Percentiles rank a stretch among this genome's conserved stretches.
phyloP scores from a whole-genome alignment of 2,888 invertebrate genomes.

The Teleiodes luculella region DNA sequence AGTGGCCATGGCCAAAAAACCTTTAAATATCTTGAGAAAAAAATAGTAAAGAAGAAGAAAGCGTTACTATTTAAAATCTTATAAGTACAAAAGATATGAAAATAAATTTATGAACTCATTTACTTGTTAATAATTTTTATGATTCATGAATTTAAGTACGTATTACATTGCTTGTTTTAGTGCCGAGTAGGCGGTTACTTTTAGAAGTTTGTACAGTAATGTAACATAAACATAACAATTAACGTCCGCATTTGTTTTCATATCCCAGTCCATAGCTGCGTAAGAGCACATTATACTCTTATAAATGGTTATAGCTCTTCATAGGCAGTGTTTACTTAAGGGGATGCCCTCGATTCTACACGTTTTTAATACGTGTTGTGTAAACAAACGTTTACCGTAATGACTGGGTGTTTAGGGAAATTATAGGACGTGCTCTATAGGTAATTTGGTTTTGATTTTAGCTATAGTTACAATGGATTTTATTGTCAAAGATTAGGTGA shows the following conservation, averaged over 20 bases:
- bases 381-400: conserved; percentile 15
- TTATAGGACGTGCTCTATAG: conserved; percentile 16
- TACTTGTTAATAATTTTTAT: no score
- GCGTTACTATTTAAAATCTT: no score
- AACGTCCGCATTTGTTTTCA: conserved; percentile 34
- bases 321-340: conserved; percentile 32
- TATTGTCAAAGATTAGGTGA: no score
- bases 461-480: no score
- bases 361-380: background rate
- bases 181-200: no score
- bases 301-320: conserved; percentile 20
- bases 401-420: conserved; percentile 1
- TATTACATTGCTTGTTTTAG: no score
- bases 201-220: conserved; percentile 7
- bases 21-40: no score
- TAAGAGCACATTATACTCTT: conserved; percentile 18
- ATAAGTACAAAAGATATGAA: no score
- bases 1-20: no score
- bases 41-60: no score
- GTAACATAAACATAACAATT: conserved; percentile 37
- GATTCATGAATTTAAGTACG: no score
- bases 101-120: no score
- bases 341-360: conserved; percentile 2
- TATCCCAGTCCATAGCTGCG: conserved; percentile 30
- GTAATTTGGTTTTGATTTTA: background rate